A percentile compares a stretch with the other conserved stretches of the same genome.
Conservation (phyloP, 2,888 invertebrate genomes). For the Epirrhoe alternata region DNA sequence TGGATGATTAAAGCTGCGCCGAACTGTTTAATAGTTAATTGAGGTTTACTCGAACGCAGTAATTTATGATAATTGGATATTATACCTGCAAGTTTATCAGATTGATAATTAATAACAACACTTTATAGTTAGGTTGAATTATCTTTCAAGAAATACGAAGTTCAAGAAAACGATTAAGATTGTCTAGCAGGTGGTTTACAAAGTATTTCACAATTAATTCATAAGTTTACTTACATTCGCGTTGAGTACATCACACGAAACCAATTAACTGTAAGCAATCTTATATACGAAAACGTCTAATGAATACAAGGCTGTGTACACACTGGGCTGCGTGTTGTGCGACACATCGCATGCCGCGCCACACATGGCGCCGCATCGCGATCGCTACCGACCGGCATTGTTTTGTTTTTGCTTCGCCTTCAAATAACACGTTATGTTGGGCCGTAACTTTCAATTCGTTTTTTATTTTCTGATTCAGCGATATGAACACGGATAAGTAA, state of each 20-base stretch:
- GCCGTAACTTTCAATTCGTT: slow-evolving; percentile 63
- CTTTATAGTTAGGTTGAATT: slow-evolving; percentile 10
- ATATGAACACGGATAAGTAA: slow-evolving; percentile 70
- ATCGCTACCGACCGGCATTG: slow-evolving; percentile 64
- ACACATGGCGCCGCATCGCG: slow-evolving; percentile 51
- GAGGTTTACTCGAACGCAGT: slow-evolving; percentile 21
- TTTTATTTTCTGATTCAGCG: slow-evolving; percentile 63
- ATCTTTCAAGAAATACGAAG: not conserved
- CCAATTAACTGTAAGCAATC: slow-evolving; percentile 30
- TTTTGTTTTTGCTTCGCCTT: slow-evolving; percentile 64
- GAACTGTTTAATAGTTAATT: slow-evolving; percentile 32
- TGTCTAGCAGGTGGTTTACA: not conserved
- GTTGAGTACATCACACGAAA: slow-evolving; percentile 17
- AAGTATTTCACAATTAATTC: slow-evolving; percentile 1
- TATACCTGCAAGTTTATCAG: slow-evolving; percentile 21
- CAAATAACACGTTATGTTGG: slow-evolving; percentile 58
- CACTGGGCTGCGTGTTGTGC: slow-evolving; percentile 26
- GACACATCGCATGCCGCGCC: slow-evolving; percentile 47
- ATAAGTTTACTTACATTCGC: slow-evolving; percentile 8
- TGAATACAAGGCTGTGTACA: slow-evolving; percentile 40
- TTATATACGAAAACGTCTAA: slow-evolving; percentile 34
- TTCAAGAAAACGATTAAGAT: not conserved
- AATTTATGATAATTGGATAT: slow-evolving; percentile 32
- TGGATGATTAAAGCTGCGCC: slow-evolving; percentile 17
- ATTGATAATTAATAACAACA: slow-evolving; percentile 22